Conservation (phyloP, 2,797 vertebrate genomes). For the Coccyzus lansbergi region DNA sequence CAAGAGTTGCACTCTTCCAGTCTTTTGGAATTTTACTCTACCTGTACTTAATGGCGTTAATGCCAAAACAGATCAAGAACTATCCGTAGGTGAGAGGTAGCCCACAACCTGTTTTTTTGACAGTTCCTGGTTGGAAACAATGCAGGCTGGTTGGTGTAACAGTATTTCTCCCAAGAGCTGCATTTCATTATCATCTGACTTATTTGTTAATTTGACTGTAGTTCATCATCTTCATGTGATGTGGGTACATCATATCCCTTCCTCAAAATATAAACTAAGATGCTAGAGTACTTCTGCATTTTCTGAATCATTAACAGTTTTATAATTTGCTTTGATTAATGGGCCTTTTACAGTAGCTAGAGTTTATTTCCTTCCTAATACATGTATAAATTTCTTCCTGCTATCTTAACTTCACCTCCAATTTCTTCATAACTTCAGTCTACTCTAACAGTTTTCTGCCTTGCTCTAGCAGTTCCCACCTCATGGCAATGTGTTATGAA, state of each 20-base stretch:
- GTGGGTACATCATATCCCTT: background rate
- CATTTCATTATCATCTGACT: slow-evolving; percentile 19
- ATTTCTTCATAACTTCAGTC: background rate
- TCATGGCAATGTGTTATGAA: background rate
- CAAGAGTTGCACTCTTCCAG: background rate
- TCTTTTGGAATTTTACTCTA: background rate
- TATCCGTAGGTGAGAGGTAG: background rate
- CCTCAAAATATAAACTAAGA: slow-evolving; percentile 1
- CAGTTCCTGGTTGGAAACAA: background rate
- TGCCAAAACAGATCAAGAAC: background rate
- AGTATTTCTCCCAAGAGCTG: background rate
- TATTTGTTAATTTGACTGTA: background rate
- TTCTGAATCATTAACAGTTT: background rate
- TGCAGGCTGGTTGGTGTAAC: background rate
- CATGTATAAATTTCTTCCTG: background rate
- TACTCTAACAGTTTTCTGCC: background rate
- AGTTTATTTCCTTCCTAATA: background rate
- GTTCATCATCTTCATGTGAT: slow-evolving; percentile 45
- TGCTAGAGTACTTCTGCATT: slow-evolving; percentile 39
- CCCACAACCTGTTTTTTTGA: background rate
- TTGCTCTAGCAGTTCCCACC: background rate
- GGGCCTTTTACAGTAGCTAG: background rate
- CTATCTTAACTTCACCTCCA: background rate
- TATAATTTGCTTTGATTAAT: background rate
- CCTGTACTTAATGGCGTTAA: background rate